A percentile compares a stretch with the other conserved stretches of the same genome.
Evolutionary conservation across 1,140 invertebrate species (phyloP).

Genomic region (Drosophila pachea): DNA sequence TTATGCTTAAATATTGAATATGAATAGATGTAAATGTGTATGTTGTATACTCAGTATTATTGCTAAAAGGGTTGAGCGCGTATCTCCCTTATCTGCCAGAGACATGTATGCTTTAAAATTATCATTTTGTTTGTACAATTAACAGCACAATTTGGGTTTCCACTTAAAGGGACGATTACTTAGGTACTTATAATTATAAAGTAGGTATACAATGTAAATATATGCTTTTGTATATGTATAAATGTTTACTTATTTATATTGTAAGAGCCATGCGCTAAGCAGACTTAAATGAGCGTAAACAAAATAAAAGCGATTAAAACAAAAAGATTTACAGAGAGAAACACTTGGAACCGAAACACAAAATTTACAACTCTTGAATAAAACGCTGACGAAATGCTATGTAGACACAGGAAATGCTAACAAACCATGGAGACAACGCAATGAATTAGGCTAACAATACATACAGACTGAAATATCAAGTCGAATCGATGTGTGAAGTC

Average conservation of each 20-base stretch:
- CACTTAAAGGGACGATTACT: constrained; percentile 6
- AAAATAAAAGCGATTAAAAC: background rate
- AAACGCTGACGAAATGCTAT: constrained; percentile 10
- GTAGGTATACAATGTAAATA: constrained; percentile 1
- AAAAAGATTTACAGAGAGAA: constrained; percentile 57
- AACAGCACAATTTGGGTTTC: background rate
- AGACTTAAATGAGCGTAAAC: constrained; percentile 14
- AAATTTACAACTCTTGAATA: constrained; percentile 58
- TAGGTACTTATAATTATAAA: constrained; percentile 39
- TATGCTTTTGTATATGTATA: constrained; percentile 35
- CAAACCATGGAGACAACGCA: constrained; percentile 28
- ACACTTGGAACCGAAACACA: constrained; percentile 32
- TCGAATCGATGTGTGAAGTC: background rate
- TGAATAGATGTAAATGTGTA: too few species aligned
- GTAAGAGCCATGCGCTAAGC: too few species aligned
- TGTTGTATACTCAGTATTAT: too few species aligned
- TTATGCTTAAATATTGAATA: constrained; percentile 11
- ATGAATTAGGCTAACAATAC: constrained; percentile 25
- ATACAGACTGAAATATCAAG: constrained; percentile 24
- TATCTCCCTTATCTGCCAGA: too few species aligned
- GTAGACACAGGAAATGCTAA: constrained; percentile 23
- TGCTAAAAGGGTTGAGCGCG: too few species aligned
- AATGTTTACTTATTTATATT: constrained; percentile 7
- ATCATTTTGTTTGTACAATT: background rate
- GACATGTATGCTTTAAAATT: too few species aligned